These are phyloP conservation scores for Lathamus discolor DNA, from an alignment of 2,113 vertebrate species.

Conservation along the genomic window DNA sequence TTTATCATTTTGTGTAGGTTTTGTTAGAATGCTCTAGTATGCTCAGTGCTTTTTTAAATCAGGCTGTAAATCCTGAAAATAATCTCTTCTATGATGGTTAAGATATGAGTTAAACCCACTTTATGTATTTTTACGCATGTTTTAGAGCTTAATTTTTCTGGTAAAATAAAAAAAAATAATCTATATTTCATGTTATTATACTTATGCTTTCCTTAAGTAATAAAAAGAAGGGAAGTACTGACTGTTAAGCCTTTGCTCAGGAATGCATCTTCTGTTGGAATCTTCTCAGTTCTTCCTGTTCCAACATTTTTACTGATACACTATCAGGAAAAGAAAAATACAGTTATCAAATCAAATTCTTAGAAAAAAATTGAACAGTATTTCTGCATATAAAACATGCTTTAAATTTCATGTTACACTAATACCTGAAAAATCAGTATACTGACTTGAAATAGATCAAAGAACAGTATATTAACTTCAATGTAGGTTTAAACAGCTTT, in stretches of 20 bases:
- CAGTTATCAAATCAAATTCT: neutral
- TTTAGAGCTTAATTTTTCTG: neutral
- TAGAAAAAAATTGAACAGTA: neutral
- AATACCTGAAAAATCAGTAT: neutral
- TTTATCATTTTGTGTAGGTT: neutral
- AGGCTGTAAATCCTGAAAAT: neutral
- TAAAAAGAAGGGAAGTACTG: slow-evolving; percentile 40
- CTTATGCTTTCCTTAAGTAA: neutral
- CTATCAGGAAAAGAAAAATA: slow-evolving; percentile 65
- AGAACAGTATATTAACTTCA: neutral
- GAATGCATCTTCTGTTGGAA: slow-evolving; percentile 80
- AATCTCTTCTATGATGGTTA: neutral
- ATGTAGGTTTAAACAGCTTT: neutral
- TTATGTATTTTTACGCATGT: neutral
- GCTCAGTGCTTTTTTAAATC: neutral
- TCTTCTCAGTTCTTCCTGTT: slow-evolving; percentile 79
- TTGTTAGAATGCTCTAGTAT: neutral
- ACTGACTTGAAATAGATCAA: neutral
- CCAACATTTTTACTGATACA: slow-evolving; percentile 80
- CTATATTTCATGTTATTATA: neutral
- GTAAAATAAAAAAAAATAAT: neutral
- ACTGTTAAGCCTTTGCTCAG: slow-evolving; percentile 83
- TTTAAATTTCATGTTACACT: neutral
- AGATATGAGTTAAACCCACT: neutral
- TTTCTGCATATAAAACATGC: neutral